phyloP scores from a whole-genome alignment of 2,113 vertebrate species.

The Motacilla tschutschensis region DNA sequence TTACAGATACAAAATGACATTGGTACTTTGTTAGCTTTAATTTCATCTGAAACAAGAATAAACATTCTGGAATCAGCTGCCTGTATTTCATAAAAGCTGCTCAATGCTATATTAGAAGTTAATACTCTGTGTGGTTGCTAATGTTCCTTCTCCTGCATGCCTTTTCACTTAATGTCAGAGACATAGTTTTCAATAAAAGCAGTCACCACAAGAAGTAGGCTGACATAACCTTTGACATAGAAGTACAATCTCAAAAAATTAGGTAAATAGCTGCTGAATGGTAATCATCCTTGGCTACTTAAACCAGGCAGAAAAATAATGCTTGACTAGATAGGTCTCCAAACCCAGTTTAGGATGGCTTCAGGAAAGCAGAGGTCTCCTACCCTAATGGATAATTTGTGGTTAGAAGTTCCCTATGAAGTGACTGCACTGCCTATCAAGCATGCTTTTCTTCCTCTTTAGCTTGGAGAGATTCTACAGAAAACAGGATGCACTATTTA shows the following conservation, averaged over 20 bases:
- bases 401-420: background rate
- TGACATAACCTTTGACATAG: slow-evolving; percentile 28
- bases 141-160: background rate
- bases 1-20: background rate
- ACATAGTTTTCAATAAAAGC: background rate
- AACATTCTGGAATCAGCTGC: background rate
- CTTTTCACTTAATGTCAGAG: slow-evolving; percentile 34
- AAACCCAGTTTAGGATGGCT: background rate
- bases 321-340: background rate
- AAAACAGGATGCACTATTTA: background rate
- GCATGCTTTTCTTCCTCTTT: background rate
- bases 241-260: slow-evolving; percentile 20
- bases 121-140: background rate
- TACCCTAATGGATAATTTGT: background rate
- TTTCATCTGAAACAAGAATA: slow-evolving; percentile 7
- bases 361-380: background rate
- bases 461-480: background rate
- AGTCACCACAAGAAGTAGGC: slow-evolving; percentile 16
- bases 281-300: slow-evolving; percentile 18
- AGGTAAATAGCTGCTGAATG: slow-evolving; percentile 28
- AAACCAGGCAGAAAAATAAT: slow-evolving; percentile 19
- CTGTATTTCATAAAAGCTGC: slow-evolving; percentile 4
- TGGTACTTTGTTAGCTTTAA: background rate
- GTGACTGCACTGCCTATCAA: background rate
- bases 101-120: slow-evolving; percentile 4